These are phyloP conservation scores for Vipera latastei DNA, from an alignment of 2,797 vertebrate species.

Conservation along the genomic window DNA sequence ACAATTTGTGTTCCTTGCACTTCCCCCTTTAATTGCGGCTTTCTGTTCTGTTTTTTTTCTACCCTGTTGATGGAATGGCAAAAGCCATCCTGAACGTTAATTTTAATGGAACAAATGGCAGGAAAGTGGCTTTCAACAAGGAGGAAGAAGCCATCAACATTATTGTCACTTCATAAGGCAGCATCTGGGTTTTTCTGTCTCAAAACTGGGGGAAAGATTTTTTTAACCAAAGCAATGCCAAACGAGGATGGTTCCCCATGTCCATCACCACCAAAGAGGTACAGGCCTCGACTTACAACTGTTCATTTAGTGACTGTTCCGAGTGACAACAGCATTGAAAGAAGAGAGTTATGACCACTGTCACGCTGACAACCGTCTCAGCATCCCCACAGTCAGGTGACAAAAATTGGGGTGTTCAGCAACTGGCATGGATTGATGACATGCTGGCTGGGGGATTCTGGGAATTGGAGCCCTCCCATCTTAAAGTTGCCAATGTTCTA, in stretches of 20 bases:
- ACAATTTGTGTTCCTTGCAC: neutral
- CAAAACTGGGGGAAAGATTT: neutral
- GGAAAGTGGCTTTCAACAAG: neutral
- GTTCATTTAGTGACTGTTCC: neutral
- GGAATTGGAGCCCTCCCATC: neutral
- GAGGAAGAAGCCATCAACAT: fast-evolving
- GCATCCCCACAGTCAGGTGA: neutral
- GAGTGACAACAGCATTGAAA: neutral
- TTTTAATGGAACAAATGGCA: neutral
- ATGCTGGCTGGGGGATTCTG: neutral
- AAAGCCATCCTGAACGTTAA: no score
- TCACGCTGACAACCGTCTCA: neutral
- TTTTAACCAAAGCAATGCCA: neutral
- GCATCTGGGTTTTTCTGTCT: neutral
- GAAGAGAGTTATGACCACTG: neutral
- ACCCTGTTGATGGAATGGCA: neutral
- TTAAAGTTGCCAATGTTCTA: neutral
- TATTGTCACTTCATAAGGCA: neutral
- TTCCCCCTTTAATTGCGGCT: neutral
- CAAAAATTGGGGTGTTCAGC: neutral
- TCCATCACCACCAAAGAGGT: neutral
- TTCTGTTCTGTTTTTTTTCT: neutral
- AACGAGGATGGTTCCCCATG: neutral
- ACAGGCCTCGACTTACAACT: neutral
- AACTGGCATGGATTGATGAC: neutral